A percentile compares a stretch with the other conserved stretches of the same genome.
Conservation (phyloP, 2,888 invertebrate species). For the Acleris sparsana region DNA sequence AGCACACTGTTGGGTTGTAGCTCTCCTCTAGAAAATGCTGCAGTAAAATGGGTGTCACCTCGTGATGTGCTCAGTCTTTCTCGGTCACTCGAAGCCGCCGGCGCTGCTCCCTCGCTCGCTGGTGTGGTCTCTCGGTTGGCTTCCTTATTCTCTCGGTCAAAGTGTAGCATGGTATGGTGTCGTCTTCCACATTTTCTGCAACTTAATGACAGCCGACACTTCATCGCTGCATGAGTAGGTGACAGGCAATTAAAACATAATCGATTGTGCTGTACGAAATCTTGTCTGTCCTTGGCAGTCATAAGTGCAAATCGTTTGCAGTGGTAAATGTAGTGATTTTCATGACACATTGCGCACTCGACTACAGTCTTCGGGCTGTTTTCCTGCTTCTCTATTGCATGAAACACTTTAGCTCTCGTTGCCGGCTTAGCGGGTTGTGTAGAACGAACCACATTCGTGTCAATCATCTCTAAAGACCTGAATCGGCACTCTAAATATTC, state of each 20-base stretch:
- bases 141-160: constrained; percentile 3
- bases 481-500: constrained; percentile 10
- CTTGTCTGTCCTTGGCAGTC: constrained; percentile 3
- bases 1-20: constrained; percentile 3
- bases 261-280: constrained; percentile 8
- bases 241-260: constrained; percentile 11
- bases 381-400: background rate
- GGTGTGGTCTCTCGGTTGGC: background rate
- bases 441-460: constrained; percentile 4
- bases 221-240: constrained; percentile 11
- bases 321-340: constrained; percentile 3
- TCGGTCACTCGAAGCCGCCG: background rate
- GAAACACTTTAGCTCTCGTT: constrained; percentile 4
- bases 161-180: constrained; percentile 11
- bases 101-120: constrained; percentile 1
- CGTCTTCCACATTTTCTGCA: constrained; percentile 8
- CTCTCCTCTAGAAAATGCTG: constrained; percentile 13
- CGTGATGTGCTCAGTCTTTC: constrained; percentile 11
- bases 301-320: constrained; percentile 2
- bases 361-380: constrained; percentile 1
- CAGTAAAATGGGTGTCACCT: constrained; percentile 10
- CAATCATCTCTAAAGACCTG: constrained; percentile 15
- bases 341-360: constrained; percentile 6
- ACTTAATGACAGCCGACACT: constrained; percentile 5
- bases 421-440: constrained; percentile 1